Conservation (phyloP, 2,888 invertebrate genomes). For the Drosophila mimica region DNA sequence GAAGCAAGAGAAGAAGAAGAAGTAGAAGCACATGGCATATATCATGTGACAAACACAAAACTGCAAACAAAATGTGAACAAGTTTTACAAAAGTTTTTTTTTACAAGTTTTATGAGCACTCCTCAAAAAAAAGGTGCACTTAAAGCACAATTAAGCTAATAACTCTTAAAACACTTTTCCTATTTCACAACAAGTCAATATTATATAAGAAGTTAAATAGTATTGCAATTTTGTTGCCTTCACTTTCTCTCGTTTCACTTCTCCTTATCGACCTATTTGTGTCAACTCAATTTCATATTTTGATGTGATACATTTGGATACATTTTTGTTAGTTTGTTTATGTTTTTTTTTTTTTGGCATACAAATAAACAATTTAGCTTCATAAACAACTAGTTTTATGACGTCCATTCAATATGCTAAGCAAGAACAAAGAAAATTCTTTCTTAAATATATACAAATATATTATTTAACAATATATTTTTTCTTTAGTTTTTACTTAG, state of each 20-base stretch:
- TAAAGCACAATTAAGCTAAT: conserved; percentile 15
- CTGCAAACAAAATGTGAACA: background rate
- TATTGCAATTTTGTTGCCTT: background rate
- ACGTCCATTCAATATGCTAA: background rate
- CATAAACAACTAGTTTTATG: background rate
- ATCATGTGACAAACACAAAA: conserved; percentile 1
- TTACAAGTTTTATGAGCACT: background rate
- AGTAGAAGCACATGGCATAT: background rate
- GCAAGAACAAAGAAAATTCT: background rate
- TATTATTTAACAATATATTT: background rate
- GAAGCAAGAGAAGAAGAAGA: background rate
- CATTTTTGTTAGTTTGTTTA: conserved; percentile 1
- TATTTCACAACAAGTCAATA: background rate
- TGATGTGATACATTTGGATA: conserved; percentile 40
- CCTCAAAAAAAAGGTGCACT: background rate
- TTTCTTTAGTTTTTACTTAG: background rate
- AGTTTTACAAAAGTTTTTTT: conserved; percentile 23
- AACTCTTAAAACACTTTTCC: background rate
- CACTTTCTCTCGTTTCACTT: conserved; percentile 1
- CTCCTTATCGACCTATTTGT: conserved; percentile 30
- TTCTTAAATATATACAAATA: background rate
- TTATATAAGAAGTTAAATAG: background rate
- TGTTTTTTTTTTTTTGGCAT: background rate
- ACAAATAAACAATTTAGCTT: background rate
- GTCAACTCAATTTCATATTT: conserved; percentile 35